A percentile compares a stretch with the other conserved stretches of the same genome.
Evolutionary conservation across 2,797 vertebrate species (phyloP).

Genomic region (Sebastes hubbsi): DNA sequence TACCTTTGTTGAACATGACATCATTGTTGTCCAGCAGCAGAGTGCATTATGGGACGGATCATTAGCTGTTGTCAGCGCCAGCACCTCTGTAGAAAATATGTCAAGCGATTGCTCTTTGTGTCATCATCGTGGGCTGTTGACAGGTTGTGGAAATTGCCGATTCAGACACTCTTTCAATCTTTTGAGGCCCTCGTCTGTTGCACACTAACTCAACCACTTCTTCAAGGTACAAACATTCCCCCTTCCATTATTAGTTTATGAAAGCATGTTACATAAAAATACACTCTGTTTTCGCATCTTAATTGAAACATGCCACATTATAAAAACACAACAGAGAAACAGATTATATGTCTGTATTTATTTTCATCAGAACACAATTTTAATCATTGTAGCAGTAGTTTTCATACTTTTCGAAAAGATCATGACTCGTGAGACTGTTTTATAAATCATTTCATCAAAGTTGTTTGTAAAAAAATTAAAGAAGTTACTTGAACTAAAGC

Average conservation of each 20-base stretch:
- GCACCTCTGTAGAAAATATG: neutral
- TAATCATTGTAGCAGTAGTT: conserved; percentile 87
- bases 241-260: neutral
- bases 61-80: neutral
- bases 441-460: conserved; percentile 92
- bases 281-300: neutral
- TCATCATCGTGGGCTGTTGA: neutral
- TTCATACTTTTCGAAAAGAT: conserved; percentile 88
- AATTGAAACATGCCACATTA: neutral
- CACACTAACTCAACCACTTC: neutral
- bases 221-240: neutral
- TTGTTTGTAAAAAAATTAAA: conserved; percentile 92
- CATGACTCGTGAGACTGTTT: conserved; percentile 88
- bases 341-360: conserved; percentile 87
- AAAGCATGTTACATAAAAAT: neutral
- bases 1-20: neutral
- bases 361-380: conserved; percentile 89
- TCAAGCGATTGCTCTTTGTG: neutral
- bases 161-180: neutral
- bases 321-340: conserved; percentile 63
- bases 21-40: neutral
- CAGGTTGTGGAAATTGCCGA: neutral
- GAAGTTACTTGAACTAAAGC: conserved; percentile 89
- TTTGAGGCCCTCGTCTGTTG: neutral
- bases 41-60: neutral